Percentiles rank a stretch among this genome's conserved stretches.
Evolutionary conservation across 2,888 invertebrate genomes (phyloP).

Genomic region (Sabatieria punctata): DNA sequence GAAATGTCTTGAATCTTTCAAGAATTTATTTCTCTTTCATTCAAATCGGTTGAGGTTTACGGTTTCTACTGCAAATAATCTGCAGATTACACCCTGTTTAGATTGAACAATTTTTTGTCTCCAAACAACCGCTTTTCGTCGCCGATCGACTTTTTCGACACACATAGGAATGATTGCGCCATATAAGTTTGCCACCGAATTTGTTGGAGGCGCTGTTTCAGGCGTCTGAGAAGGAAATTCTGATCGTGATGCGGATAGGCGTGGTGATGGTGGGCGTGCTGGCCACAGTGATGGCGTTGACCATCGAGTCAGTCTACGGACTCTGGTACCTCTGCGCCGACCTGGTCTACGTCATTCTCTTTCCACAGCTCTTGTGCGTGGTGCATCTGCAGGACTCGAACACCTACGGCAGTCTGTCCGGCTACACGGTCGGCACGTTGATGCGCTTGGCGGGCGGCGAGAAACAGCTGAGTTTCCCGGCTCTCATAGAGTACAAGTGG

Average conservation of each 20-base stretch:
- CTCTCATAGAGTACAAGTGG: slow-evolving; percentile 63
- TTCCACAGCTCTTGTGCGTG: slow-evolving; percentile 92
- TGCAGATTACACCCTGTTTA: too few relatives aligned
- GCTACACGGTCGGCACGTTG: slow-evolving; percentile 30
- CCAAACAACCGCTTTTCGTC: too few relatives aligned
- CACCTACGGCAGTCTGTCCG: slow-evolving; percentile 75
- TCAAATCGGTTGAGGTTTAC: too few relatives aligned
- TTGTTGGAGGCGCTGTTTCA: too few relatives aligned
- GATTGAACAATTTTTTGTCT: too few relatives aligned
- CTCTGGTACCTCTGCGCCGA: slow-evolving; percentile 98
- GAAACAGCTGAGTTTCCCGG: slow-evolving; percentile 57
- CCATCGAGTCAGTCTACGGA: slow-evolving; percentile 91
- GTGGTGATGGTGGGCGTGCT: slow-evolving; percentile 79
- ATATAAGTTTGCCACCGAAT: too few relatives aligned
- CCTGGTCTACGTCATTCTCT: slow-evolving; percentile 91
- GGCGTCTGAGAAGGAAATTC: slow-evolving; percentile 91
- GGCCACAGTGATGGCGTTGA: slow-evolving; percentile 85
- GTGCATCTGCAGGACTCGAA: slow-evolving; percentile 89
- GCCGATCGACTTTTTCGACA: too few relatives aligned
- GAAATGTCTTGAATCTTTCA: too few relatives aligned
- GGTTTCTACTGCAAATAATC: too few relatives aligned
- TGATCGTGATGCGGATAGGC: slow-evolving; percentile 65
- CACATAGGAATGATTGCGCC: too few relatives aligned
- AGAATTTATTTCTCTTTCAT: too few relatives aligned
- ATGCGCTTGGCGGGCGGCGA: slow-evolving; percentile 72